Evolutionary conservation across 1,140 invertebrate species (phyloP).

Genomic region (Copidosoma floridanum): DNA sequence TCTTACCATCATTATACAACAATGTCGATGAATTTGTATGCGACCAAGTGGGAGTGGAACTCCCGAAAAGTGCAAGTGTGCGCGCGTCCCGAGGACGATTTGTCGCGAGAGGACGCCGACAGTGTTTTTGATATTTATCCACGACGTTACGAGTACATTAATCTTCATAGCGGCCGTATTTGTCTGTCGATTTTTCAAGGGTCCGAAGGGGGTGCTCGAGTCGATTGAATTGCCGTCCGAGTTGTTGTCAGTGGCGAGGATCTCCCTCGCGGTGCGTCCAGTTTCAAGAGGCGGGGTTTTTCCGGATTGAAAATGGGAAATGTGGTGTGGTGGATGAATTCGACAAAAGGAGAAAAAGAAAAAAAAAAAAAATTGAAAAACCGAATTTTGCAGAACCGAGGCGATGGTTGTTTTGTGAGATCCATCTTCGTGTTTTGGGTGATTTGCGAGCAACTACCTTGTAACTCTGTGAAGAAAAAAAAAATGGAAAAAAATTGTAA

Average conservation of each 20-base stretch:
- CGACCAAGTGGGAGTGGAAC: too few species aligned
- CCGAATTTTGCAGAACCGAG: too few species aligned
- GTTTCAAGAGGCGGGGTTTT: too few species aligned
- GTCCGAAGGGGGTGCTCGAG: neutral
- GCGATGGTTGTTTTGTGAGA: too few species aligned
- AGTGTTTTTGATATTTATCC: constrained; percentile 34
- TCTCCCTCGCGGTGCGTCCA: too few species aligned
- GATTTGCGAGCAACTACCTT: too few species aligned
- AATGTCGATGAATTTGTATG: too few species aligned
- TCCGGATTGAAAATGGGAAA: too few species aligned
- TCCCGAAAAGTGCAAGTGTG: too few species aligned
- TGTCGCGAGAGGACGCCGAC: neutral
- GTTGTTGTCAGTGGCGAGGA: too few species aligned
- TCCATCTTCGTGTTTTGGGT: too few species aligned
- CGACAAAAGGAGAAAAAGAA: neutral
- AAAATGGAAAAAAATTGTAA: neutral
- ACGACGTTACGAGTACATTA: constrained; percentile 30
- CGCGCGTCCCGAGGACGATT: neutral
- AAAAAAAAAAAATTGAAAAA: neutral
- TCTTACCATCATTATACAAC: too few species aligned
- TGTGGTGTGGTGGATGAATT: neutral
- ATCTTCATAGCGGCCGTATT: constrained; percentile 21
- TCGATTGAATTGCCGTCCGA: constrained; percentile 21
- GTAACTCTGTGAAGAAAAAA: neutral
- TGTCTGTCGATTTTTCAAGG: constrained; percentile 32